A percentile compares a stretch with the other conserved stretches of the same genome.
These are phyloP conservation scores for Sarcophaga subvicina DNA, from an alignment of 2,888 invertebrate species.

Conservation along the genomic window DNA sequence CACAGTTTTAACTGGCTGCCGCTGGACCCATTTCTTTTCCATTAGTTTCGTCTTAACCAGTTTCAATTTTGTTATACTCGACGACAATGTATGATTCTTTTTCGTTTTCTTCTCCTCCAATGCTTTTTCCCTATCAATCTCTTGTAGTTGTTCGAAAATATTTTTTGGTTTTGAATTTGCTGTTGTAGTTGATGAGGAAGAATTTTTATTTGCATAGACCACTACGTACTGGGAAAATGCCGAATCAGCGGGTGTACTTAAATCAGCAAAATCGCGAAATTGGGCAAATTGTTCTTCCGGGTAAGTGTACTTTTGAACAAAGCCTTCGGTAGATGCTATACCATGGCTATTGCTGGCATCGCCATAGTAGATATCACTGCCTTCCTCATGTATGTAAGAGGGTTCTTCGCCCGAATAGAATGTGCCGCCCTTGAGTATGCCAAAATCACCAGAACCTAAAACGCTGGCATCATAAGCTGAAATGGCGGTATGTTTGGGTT, in stretches of 20 bases:
- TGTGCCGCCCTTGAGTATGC: constrained; percentile 56
- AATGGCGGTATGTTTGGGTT: constrained; percentile 20
- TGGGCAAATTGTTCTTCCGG: constrained; percentile 66
- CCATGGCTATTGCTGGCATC: constrained; percentile 87
- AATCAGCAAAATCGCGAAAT: constrained; percentile 64
- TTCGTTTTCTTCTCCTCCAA: constrained; percentile 34
- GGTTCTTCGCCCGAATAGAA: constrained; percentile 58
- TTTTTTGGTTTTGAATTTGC: constrained; percentile 52
- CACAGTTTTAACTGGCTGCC: neutral
- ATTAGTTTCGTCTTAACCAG: constrained; percentile 58
- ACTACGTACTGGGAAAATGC: constrained; percentile 59
- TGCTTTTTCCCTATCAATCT: constrained; percentile 62
- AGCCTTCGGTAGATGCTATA: constrained; percentile 85
- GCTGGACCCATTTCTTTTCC: constrained; percentile 60
- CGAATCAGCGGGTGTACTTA: constrained; percentile 44
- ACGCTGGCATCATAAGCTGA: constrained; percentile 37
- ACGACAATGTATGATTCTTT: constrained; percentile 24
- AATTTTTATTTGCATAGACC: constrained; percentile 57
- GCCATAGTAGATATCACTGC: constrained; percentile 69
- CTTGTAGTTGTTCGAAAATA: constrained; percentile 63
- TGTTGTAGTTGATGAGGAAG: neutral
- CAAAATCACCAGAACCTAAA: constrained; percentile 65
- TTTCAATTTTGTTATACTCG: constrained; percentile 57
- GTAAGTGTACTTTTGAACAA: constrained; percentile 64
- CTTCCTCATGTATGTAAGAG: constrained; percentile 32